These are phyloP conservation scores for Spheniscus mendiculus DNA, from an alignment of 2,113 vertebrate genomes.

Conservation along the genomic window DNA sequence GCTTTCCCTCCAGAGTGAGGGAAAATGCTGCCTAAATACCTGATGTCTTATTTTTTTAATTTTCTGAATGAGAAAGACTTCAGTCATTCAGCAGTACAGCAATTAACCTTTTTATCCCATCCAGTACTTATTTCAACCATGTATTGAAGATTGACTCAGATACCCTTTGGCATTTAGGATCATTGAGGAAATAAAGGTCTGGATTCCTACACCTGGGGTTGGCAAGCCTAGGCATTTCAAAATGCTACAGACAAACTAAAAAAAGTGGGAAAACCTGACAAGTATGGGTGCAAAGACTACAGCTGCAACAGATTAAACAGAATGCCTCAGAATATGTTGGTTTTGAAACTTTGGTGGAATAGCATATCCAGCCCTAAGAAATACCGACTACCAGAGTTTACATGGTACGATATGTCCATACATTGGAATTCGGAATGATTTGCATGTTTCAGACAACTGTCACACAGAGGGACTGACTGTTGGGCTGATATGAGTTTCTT, in stretches of 20 bases:
- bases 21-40: background rate
- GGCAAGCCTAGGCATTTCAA: background rate
- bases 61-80: background rate
- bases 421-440: background rate
- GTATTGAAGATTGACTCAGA: background rate
- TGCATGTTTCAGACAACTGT: background rate
- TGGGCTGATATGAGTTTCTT: background rate
- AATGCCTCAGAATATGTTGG: fast-evolving
- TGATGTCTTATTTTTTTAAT: background rate
- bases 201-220: background rate
- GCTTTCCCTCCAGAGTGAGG: background rate
- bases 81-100: background rate
- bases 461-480: background rate
- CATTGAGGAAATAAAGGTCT: background rate
- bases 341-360: background rate
- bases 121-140: background rate
- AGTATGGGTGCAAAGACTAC: background rate
- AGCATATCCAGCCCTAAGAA: background rate
- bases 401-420: background rate
- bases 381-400: background rate
- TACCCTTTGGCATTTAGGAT: background rate
- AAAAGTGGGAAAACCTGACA: background rate
- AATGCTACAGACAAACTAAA: background rate
- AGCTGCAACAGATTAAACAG: background rate
- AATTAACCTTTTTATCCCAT: background rate